phyloP scores from a whole-genome alignment of 2,113 vertebrate genomes.

The Alexandromys fortis region DNA sequence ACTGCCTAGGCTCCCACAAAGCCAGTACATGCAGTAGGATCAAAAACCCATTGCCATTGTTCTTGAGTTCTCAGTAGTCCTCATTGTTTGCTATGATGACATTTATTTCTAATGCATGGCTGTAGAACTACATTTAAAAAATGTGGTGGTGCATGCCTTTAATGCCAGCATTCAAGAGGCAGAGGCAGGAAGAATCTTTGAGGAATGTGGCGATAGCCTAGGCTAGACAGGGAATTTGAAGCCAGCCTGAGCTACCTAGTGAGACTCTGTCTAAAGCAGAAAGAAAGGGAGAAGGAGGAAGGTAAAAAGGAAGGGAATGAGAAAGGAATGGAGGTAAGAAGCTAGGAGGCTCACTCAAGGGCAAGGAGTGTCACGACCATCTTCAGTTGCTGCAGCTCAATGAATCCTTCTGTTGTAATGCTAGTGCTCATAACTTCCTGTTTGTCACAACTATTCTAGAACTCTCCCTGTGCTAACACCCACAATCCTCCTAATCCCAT shows the following conservation, averaged over 20 bases:
- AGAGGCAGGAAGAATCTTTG: not conserved
- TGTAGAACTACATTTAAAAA: too few species aligned
- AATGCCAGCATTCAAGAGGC: not conserved
- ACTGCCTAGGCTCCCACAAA: too few species aligned
- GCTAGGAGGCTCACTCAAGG: not conserved
- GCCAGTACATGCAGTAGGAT: too few species aligned
- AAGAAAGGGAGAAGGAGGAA: not conserved
- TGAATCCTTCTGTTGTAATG: not conserved
- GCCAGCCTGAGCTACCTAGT: not conserved
- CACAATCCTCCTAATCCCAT: not conserved
- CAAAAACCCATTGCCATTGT: too few species aligned
- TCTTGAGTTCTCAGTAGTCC: too few species aligned
- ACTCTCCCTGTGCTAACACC: not conserved
- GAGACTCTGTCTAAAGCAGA: not conserved
- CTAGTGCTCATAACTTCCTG: not conserved
- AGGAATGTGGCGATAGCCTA: not conserved
- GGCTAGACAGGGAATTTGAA: not conserved
- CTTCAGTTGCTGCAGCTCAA: not conserved
- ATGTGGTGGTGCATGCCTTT: not conserved
- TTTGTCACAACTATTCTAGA: not conserved
- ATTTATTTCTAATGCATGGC: too few species aligned
- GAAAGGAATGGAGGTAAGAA: not conserved
- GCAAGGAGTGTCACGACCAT: not conserved
- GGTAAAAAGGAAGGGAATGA: not conserved
- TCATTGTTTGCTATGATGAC: too few species aligned